phyloP scores from a whole-genome alignment of 2,113 vertebrate species.

The Bagarius yarrelli region DNA sequence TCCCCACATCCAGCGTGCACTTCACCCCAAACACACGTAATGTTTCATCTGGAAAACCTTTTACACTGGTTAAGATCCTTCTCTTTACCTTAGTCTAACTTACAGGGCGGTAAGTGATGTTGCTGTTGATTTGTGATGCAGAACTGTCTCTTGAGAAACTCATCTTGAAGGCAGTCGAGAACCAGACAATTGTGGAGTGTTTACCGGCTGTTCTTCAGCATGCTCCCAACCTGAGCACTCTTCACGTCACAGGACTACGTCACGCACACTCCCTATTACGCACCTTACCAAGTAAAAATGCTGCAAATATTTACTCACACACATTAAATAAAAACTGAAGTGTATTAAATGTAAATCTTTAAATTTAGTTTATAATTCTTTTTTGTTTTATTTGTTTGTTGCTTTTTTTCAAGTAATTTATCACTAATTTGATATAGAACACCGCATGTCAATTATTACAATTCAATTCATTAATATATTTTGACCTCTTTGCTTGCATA shows the following conservation, averaged over 20 bases:
- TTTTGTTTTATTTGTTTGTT: neutral
- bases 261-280: constrained; percentile 67
- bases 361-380: neutral
- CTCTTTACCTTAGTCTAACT: no score
- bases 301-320: neutral
- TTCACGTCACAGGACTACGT: constrained; percentile 76
- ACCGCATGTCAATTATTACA: no score
- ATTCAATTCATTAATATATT: neutral
- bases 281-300: constrained; percentile 70
- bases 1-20: no score
- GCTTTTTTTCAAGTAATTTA: neutral
- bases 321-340: neutral
- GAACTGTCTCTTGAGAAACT: constrained; percentile 77
- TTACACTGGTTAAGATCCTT: no score
- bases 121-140: constrained; percentile 46
- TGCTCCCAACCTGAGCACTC: constrained; percentile 69
- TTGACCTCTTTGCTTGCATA: neutral
- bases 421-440: no score
- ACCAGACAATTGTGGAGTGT: constrained; percentile 63
- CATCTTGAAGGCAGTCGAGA: constrained; percentile 75
- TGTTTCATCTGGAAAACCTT: no score
- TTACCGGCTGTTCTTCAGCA: constrained; percentile 73
- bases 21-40: constrained; percentile 21
- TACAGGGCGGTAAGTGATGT: neutral
- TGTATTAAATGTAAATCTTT: neutral